Evolutionary conservation across 2,888 invertebrate species (phyloP).

Genomic region (Chrysomela aeneicollis): DNA sequence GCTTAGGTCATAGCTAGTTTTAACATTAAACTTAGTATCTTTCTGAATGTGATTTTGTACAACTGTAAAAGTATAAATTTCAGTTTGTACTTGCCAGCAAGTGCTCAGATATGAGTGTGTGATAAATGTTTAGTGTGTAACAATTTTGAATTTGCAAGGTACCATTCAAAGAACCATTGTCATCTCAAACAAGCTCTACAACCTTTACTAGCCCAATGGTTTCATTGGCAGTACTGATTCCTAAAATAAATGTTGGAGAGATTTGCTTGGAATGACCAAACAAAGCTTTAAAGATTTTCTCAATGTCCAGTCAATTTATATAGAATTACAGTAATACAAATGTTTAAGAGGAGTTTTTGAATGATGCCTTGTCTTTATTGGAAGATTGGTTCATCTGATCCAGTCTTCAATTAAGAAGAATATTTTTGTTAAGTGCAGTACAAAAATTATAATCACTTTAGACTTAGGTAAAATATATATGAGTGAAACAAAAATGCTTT

Average conservation of each 20-base stretch:
- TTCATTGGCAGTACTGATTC: constrained; percentile 48
- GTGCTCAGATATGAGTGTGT: constrained; percentile 52
- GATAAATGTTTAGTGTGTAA: constrained; percentile 46
- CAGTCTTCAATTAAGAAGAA: constrained; percentile 55
- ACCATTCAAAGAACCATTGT: constrained; percentile 34
- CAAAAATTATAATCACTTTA: constrained; percentile 54
- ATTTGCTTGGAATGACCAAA: constrained; percentile 27
- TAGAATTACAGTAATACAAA: too few species aligned
- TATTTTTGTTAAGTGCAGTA: constrained; percentile 61
- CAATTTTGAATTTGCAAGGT: background rate
- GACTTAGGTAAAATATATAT: constrained; percentile 37
- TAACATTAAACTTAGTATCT: constrained; percentile 51
- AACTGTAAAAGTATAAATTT: constrained; percentile 58
- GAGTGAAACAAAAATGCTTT: constrained; percentile 30
- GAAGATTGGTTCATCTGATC: constrained; percentile 38
- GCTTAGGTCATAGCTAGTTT: constrained; percentile 54
- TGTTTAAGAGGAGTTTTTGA: constrained; percentile 33
- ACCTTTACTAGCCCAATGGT: constrained; percentile 30
- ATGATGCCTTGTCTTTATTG: constrained; percentile 50
- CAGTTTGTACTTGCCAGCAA: constrained; percentile 55
- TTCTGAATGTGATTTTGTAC: constrained; percentile 60
- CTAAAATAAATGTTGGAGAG: constrained; percentile 37
- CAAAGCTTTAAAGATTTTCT: constrained; percentile 19
- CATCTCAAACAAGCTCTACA: constrained; percentile 33
- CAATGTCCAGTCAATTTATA: constrained; percentile 20